phyloP scores from a whole-genome alignment of 2,113 vertebrate species.

The Cyprinodon tularosa region DNA sequence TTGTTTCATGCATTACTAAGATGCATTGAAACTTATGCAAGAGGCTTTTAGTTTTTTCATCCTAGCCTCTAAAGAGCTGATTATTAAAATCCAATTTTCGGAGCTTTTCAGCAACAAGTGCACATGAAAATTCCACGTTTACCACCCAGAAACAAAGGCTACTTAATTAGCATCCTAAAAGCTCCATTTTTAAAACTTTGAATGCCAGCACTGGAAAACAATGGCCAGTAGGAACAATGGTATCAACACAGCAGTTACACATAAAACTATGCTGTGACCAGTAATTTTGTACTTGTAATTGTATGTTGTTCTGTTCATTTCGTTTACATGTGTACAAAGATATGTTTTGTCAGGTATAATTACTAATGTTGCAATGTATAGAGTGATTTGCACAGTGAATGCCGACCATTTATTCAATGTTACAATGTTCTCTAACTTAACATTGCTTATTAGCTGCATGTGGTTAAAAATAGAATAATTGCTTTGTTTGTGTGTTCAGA shows the following conservation, averaged over 20 bases:
- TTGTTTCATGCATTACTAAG: conserved; percentile 89
- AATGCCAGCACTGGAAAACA: conserved; percentile 50
- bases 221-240: conserved; percentile 46
- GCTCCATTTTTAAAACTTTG: conserved; percentile 36
- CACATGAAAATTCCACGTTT: not conserved
- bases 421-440: conserved; percentile 49
- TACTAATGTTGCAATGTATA: conserved; percentile 35
- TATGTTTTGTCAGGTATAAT: conserved; percentile 54
- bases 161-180: conserved; percentile 41
- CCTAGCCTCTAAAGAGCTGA: conserved; percentile 54
- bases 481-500: conserved; percentile 6
- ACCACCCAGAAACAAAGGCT: conserved; percentile 28
- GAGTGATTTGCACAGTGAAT: conserved; percentile 46
- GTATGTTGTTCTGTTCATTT: conserved; percentile 44
- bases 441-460: conserved; percentile 43
- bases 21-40: conserved; percentile 85
- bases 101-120: not conserved
- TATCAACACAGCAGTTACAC: conserved; percentile 29
- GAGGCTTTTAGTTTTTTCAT: conserved; percentile 74
- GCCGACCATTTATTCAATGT: conserved; percentile 36
- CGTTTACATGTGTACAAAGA: conserved; percentile 7
- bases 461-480: conserved; percentile 10
- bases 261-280: conserved; percentile 43
- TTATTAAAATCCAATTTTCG: conserved; percentile 27
- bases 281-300: conserved; percentile 67